These are phyloP conservation scores for Diorhabda sublineata DNA, from an alignment of 1,140 invertebrate species.

Conservation along the genomic window DNA sequence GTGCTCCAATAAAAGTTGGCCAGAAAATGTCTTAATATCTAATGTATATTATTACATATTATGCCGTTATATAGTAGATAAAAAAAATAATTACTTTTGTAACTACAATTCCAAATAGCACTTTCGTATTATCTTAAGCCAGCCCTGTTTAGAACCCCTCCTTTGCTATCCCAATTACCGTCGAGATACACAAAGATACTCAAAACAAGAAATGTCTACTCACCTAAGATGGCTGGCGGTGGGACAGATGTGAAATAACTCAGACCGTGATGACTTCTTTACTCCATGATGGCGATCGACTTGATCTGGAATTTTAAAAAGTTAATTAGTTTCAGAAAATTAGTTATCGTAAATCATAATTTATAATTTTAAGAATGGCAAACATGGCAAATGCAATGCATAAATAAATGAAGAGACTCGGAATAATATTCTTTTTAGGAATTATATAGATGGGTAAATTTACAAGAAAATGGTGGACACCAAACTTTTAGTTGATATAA, in stretches of 20 bases:
- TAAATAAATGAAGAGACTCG: not conserved
- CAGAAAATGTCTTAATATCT: no score
- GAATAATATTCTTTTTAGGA: not conserved
- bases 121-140: not conserved
- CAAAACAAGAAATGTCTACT: conserved; percentile 25
- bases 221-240: conserved; percentile 38
- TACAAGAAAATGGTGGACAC: no score
- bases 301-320: conserved; percentile 28
- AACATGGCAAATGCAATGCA: not conserved
- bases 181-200: conserved; percentile 12
- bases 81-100: no score
- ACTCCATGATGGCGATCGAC: conserved; percentile 32
- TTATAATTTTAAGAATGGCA: conserved; percentile 12
- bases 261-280: conserved; percentile 28
- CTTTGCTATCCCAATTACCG: not conserved
- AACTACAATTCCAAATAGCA: no score
- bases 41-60: no score
- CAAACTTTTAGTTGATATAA: no score
- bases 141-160: not conserved
- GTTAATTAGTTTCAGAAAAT: conserved; percentile 17
- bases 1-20: no score
- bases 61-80: no score
- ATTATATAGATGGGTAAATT: not conserved
- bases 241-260: conserved; percentile 35
- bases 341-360: conserved; percentile 18